These are phyloP conservation scores for Pardalotus punctatus DNA, from an alignment of 2,113 vertebrate species.

Conservation along the genomic window DNA sequence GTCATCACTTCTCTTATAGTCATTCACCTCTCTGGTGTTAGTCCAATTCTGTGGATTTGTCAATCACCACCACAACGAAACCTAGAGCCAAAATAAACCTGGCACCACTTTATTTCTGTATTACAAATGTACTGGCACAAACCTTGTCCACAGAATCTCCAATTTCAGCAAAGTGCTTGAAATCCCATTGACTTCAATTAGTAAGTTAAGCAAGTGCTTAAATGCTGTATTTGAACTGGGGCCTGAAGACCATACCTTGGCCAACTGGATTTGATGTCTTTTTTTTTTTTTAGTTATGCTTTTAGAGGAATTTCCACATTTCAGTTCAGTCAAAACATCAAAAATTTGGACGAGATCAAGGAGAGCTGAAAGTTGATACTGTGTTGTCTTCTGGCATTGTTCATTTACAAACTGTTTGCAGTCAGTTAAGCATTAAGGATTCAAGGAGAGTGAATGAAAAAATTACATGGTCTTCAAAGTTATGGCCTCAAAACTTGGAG, in stretches of 20 bases:
- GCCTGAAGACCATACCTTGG: neutral
- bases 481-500: neutral
- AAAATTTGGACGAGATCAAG: neutral
- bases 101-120: constrained; percentile 23
- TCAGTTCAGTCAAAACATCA: neutral
- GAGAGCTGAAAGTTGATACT: neutral
- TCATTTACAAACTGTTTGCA: neutral
- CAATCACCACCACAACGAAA: constrained; percentile 59
- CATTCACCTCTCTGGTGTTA: constrained; percentile 52
- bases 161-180: constrained; percentile 50
- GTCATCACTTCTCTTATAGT: constrained; percentile 39
- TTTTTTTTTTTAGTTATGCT: neutral
- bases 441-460: neutral
- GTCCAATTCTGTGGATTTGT: constrained; percentile 60
- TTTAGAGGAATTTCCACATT: constrained; percentile 9
- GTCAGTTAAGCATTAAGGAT: neutral
- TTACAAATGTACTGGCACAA: constrained; percentile 51
- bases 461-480: neutral
- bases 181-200: constrained; percentile 53
- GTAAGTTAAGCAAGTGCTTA: constrained; percentile 48
- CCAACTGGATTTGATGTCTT: neutral
- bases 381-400: neutral
- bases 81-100: constrained; percentile 53
- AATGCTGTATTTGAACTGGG: neutral
- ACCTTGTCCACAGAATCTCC: constrained; percentile 7